Base-by-base conservation (phyloP, 2,797 vertebrate genomes). In the Lepilemur septentrionalis region DNA sequence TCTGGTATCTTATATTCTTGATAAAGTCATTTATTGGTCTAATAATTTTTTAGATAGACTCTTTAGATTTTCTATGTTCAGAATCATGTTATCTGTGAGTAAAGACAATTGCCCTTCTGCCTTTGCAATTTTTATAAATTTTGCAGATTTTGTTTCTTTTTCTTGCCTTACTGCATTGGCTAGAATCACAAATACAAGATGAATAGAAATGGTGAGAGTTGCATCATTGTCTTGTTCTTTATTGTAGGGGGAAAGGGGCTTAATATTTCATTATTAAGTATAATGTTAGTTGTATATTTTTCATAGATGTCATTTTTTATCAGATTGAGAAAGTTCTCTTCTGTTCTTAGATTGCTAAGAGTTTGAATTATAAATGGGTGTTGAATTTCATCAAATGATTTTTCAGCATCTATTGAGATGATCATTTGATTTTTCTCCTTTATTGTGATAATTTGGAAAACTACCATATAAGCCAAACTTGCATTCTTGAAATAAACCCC, bases 371-470 rank as follows among this genome's bases (percentile, higher is more conserved):
- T 78, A 17, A 93, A 57, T 55, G 4, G n/a, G 4, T 73, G 7
- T 50, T 94, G 38, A 79, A 82, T 90, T 91, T 96, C 32, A 83
- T 86, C 20, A 78, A 9, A 76, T 89, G 32, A 78, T n/a, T 90
- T 94, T 95, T 82, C 20, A 91, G 43, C 14, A 83, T 79, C 11
- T 69, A 67, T 79, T 94, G 57, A 87, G 65, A 70, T 79, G 20
- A 67, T 46, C 7, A 63, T 52, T 92, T 89, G 41, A 88, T 89
- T 94, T 94, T 90, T 92, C 57, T 86, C 38, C 43, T 79, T 90
- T 72, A 59, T 78, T 92, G 20, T 92, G 50, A 90, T 83, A 91
- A 70, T 89, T 14, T 63, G 14, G 41, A 95, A n/a, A 91, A 75
- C 48, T 70, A 5, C 32, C 63, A 65, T 25, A 72, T 73, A 92